These are phyloP conservation scores for Gerosis bhagava DNA, from an alignment of 2,888 invertebrate species.

Conservation along the genomic window DNA sequence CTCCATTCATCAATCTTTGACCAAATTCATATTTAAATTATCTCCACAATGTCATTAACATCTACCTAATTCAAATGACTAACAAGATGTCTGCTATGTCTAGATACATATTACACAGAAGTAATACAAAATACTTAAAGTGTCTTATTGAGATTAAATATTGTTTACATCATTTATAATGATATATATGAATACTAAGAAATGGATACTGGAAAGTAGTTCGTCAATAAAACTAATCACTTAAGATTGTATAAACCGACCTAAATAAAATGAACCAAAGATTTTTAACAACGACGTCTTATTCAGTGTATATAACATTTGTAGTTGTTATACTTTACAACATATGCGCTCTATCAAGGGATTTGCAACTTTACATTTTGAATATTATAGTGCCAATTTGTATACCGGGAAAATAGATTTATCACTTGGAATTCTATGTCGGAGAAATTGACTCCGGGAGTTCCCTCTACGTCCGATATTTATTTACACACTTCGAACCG, in stretches of 20 bases:
- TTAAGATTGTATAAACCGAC: background rate
- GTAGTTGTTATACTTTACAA: background rate
- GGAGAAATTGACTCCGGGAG: conserved; percentile 62
- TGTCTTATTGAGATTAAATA: too few species aligned
- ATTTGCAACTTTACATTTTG: conserved; percentile 35
- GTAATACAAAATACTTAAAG: too few species aligned
- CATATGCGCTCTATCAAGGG: background rate
- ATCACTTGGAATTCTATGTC: conserved; percentile 54
- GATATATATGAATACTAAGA: background rate
- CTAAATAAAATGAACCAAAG: too few species aligned
- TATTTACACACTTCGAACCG: conserved; percentile 39
- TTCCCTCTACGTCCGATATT: conserved; percentile 58
- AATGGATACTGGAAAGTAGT: background rate
- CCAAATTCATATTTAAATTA: too few species aligned
- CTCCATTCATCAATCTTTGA: too few species aligned
- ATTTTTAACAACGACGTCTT: too few species aligned
- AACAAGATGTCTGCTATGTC: too few species aligned
- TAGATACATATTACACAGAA: too few species aligned
- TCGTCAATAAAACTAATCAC: conserved; percentile 4
- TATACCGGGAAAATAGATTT: conserved; percentile 40
- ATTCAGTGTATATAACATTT: too few species aligned
- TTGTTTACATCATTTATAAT: too few species aligned
- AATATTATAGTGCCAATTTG: conserved; percentile 41
- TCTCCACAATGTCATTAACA: too few species aligned
- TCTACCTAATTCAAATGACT: too few species aligned